Evolutionary conservation across 2,797 vertebrate genomes (phyloP).

Genomic region (Alcedo atthis): DNA sequence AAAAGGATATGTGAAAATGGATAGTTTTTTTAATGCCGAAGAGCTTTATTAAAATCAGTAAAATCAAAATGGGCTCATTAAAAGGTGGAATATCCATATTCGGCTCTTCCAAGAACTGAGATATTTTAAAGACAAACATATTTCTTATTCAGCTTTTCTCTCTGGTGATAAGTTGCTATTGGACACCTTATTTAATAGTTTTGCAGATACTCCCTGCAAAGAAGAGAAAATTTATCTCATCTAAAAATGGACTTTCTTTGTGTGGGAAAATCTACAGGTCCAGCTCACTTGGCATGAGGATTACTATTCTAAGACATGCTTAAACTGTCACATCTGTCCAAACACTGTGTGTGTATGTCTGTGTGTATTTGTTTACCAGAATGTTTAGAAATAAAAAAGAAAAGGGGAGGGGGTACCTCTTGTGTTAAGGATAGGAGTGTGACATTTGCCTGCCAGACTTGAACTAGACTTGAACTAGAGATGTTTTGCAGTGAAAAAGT

Average conservation of each 20-base stretch:
- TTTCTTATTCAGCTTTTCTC: constrained; percentile 23
- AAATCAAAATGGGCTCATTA: constrained; percentile 4
- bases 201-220: background rate
- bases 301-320: background rate
- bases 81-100: background rate
- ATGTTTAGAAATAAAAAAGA: background rate
- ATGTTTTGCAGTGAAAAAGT: too few species aligned
- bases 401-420: background rate
- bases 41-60: background rate
- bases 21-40: background rate
- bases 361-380: background rate
- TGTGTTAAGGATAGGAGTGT: too few species aligned
- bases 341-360: too few species aligned
- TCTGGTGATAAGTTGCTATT: constrained; percentile 1
- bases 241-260: constrained; percentile 4
- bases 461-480: too few species aligned
- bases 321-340: background rate
- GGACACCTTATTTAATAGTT: constrained; percentile 26
- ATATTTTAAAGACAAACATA: background rate
- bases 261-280: constrained; percentile 6
- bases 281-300: background rate
- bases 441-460: too few species aligned
- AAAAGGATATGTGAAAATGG: background rate
- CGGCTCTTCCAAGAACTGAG: background rate
- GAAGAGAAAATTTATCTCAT: background rate